Conservation (phyloP, 2,113 vertebrate genomes). For the Tringa solitaria region DNA sequence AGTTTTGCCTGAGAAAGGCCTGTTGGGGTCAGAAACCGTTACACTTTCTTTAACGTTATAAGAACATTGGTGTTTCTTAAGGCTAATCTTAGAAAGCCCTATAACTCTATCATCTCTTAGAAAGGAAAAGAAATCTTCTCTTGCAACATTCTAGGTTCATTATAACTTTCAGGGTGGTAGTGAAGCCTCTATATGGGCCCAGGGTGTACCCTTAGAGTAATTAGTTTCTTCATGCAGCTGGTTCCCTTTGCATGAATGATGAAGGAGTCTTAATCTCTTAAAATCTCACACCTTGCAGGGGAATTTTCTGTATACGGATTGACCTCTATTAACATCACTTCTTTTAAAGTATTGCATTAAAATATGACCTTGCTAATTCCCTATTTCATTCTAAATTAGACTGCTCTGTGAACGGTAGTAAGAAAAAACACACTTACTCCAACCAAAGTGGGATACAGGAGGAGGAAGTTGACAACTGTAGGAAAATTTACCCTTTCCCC, state of each 20-base stretch:
- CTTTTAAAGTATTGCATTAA: background rate
- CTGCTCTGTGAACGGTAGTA: accelerated
- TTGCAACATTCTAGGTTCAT: background rate
- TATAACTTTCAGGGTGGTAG: background rate
- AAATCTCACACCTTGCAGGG: background rate
- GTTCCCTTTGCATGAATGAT: background rate
- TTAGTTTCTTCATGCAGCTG: background rate
- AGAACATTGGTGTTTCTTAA: background rate
- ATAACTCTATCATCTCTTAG: background rate
- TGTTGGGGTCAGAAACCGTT: background rate
- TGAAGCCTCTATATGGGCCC: background rate
- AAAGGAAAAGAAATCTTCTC: background rate
- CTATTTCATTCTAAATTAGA: background rate
- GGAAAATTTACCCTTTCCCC: background rate
- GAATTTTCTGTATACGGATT: background rate
- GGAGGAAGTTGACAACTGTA: background rate
- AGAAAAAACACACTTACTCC: background rate
- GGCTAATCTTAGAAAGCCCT: background rate
- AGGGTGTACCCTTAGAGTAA: background rate
- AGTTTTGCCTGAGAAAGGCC: background rate
- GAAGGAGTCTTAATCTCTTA: background rate
- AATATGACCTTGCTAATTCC: background rate
- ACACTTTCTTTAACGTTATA: accelerated
- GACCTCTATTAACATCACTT: background rate
- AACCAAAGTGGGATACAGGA: too few relatives aligned